Base-by-base conservation (phyloP, 2,888 invertebrate genomes). In the Drosophila sordidapex region DNA sequence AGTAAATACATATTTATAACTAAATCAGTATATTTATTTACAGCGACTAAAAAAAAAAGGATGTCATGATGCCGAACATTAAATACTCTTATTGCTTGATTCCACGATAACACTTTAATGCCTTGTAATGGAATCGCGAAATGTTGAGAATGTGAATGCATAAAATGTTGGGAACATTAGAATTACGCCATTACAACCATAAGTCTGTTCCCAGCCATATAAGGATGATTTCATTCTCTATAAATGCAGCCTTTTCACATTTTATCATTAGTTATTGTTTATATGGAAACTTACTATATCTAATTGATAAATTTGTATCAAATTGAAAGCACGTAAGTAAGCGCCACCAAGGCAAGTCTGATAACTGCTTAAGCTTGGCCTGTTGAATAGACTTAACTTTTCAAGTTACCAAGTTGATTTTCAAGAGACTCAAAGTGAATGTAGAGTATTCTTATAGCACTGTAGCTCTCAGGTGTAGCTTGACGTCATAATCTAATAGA, bases 1-100 rank as follows among this genome's bases (percentile, higher is more conserved):
- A 52, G 8, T 33, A 27, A 46, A 35, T 53, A 29, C 11, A 38
- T 52, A 43, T 58, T 13, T 38, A 40, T 15, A 15, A 8, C 13
- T 31, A 31, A 36, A n/a, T 33, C 2, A 21, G 21, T 21, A 15
- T 13, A n/a, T 25, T 25, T 46, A 7, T 21, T 46, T 4, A 21
- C 21, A 13, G 1, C 4, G 13, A 15, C 1, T 21, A 7, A 11
- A 11, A 11, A 29, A 27, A 0, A 21, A 21, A 11, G 6, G 0
- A 21, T 43, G 21, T 21, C 2, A 36, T 43, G 1, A 13, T 13
- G 6, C 2, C 13, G 11, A 21, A 11, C 21, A 21, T 43, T 21
- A 21, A 21, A 6, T 21, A 13, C 13, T 21, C 21, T 43, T 43
- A 1, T 3, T 21, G 11, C n/a, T 40, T 10, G 10, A 40, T 40